These are phyloP conservation scores for Carduelis carduelis DNA, from an alignment of 2,797 vertebrate genomes.

Conservation along the genomic window DNA sequence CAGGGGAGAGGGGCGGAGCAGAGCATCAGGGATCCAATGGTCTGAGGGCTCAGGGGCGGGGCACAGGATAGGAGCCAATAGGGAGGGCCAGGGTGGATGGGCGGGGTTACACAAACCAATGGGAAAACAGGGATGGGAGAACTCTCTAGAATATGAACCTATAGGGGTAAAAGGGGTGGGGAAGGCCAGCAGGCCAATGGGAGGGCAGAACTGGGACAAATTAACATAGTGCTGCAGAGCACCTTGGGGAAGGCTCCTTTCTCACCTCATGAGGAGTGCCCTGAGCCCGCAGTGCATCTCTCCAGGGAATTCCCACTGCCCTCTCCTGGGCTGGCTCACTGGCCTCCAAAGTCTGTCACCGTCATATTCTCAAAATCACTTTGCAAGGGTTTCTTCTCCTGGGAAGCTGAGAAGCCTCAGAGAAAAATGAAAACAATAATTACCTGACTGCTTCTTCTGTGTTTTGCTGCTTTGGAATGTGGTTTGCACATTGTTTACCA, in stretches of 20 bases:
- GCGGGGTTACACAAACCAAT: background rate
- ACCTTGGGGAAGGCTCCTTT: background rate
- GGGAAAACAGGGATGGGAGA: background rate
- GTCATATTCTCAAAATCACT: no score
- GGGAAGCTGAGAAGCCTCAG: no score
- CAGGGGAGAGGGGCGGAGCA: background rate
- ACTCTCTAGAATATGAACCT: background rate
- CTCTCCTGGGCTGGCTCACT: background rate
- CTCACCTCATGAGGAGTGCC: fast-evolving
- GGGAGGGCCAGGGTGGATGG: background rate
- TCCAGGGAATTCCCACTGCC: background rate
- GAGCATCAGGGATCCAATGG: background rate
- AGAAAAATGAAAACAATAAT: no score
- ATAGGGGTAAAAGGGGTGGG: background rate
- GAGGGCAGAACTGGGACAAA: background rate
- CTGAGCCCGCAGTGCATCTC: background rate
- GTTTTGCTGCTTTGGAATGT: no score
- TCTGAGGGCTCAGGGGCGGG: background rate
- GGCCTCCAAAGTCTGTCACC: background rate
- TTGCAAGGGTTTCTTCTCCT: no score
- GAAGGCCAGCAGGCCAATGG: no score
- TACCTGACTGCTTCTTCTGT: no score
- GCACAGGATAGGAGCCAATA: background rate
- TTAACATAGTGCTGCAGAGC: background rate
- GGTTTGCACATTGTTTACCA: no score